These are phyloP conservation scores for Cacatua alba DNA, from an alignment of 2,113 vertebrate species.

Conservation along the genomic window DNA sequence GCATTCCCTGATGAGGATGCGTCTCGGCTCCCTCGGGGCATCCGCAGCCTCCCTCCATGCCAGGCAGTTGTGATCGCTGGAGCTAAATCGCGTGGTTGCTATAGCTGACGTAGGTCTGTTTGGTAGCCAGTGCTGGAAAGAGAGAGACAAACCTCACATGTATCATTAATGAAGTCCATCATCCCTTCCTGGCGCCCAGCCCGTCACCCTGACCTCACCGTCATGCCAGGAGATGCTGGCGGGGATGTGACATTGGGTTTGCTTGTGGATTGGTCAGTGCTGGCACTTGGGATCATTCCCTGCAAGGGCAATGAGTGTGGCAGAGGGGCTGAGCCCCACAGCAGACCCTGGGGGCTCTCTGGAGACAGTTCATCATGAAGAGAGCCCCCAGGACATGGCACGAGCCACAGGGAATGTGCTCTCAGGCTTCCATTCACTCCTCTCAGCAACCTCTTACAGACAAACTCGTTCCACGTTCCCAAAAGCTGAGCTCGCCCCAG, in stretches of 20 bases:
- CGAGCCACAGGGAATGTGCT: fast-evolving
- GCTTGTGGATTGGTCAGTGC: fast-evolving
- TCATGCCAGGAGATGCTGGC: fast-evolving
- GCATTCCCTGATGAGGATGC: background rate
- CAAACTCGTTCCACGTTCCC: background rate
- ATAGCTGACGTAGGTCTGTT: slow-evolving; percentile 96
- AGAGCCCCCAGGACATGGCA: background rate
- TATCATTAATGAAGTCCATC: background rate
- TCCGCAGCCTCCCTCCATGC: background rate
- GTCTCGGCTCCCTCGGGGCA: background rate
- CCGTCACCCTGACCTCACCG: fast-evolving
- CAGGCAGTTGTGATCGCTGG: background rate
- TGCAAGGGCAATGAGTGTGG: background rate
- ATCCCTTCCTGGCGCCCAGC: background rate
- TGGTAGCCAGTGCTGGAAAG: slow-evolving; percentile 87
- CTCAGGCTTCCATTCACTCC: fast-evolving
- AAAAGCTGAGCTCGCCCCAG: background rate
- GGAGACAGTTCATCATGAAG: fast-evolving
- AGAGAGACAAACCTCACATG: slow-evolving; percentile 42
- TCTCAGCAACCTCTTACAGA: background rate
- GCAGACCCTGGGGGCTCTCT: background rate
- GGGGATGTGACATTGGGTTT: background rate
- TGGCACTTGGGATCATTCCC: background rate
- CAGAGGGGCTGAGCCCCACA: background rate
- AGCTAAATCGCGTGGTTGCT: slow-evolving; percentile 94